These are phyloP conservation scores for Pristiophorus japonicus DNA, from an alignment of 2,113 vertebrate genomes.

Conservation along the genomic window DNA sequence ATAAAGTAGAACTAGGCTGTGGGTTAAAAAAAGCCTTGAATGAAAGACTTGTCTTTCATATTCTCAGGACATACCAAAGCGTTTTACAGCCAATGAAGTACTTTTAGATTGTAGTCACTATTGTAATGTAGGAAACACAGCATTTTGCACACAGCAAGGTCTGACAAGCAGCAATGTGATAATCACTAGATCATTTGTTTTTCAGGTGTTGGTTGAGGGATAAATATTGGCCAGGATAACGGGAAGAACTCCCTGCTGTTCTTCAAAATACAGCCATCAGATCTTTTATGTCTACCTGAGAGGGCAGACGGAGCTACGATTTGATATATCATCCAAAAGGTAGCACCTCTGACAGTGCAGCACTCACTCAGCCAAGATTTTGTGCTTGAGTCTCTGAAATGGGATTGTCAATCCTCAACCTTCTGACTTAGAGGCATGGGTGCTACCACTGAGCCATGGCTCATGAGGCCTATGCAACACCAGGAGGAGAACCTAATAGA, in stretches of 20 bases:
- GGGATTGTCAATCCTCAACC: no score
- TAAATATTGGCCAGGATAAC: not conserved
- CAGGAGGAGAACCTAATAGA: no score
- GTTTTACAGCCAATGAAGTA: no score
- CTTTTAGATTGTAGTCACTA: not conserved
- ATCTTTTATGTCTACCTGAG: not conserved
- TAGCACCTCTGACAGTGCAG: not conserved
- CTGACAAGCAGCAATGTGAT: not conserved
- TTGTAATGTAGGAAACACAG: not conserved
- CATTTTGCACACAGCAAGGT: not conserved
- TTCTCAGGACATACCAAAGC: no score
- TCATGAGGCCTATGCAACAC: no score
- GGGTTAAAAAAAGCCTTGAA: not conserved
- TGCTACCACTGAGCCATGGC: no score
- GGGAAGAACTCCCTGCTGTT: not conserved
- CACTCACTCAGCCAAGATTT: not conserved
- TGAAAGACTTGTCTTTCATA: not conserved
- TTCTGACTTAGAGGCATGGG: no score
- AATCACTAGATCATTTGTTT: not conserved
- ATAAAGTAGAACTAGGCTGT: not conserved
- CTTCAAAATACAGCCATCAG: not conserved
- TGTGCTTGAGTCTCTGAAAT: not conserved
- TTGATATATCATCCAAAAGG: not conserved
- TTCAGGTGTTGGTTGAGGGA: not conserved
- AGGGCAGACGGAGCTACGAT: not conserved